These are phyloP conservation scores for Hylaea fasciaria DNA, from an alignment of 2,888 invertebrate genomes.

Conservation along the genomic window DNA sequence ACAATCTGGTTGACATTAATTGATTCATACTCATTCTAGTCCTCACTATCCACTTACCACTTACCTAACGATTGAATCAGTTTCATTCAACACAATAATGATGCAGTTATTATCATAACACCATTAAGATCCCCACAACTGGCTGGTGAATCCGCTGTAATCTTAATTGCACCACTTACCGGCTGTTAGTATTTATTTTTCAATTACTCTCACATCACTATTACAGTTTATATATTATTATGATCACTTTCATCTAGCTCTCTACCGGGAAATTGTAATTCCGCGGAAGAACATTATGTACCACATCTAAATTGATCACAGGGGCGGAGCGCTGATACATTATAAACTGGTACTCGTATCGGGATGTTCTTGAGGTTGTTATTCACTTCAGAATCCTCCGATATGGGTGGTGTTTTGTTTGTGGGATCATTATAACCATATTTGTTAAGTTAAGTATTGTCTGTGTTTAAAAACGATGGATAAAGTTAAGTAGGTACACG, in stretches of 20 bases:
- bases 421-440: too few species aligned
- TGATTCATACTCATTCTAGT: background rate
- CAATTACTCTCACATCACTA: slow-evolving; percentile 5
- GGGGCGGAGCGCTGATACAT: background rate
- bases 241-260: slow-evolving; percentile 8
- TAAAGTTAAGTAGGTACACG: too few species aligned
- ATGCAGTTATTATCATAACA: too few species aligned
- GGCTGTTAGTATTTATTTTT: slow-evolving; percentile 7
- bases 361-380: too few species aligned
- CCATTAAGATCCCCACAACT: too few species aligned
- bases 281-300: slow-evolving; percentile 30
- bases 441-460: background rate
- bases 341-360: too few species aligned
- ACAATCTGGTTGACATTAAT: background rate
- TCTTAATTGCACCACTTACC: slow-evolving; percentile 12
- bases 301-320: slow-evolving; percentile 21
- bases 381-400: too few species aligned
- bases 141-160: background rate
- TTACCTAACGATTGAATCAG: too few species aligned
- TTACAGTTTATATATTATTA: background rate
- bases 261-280: slow-evolving; percentile 26
- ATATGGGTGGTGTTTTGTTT: too few species aligned
- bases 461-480: too few species aligned
- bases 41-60: too few species aligned
- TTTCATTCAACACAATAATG: too few species aligned